Base-by-base conservation (phyloP, 2,888 invertebrate species). In the Chrysolina haemoptera region DNA sequence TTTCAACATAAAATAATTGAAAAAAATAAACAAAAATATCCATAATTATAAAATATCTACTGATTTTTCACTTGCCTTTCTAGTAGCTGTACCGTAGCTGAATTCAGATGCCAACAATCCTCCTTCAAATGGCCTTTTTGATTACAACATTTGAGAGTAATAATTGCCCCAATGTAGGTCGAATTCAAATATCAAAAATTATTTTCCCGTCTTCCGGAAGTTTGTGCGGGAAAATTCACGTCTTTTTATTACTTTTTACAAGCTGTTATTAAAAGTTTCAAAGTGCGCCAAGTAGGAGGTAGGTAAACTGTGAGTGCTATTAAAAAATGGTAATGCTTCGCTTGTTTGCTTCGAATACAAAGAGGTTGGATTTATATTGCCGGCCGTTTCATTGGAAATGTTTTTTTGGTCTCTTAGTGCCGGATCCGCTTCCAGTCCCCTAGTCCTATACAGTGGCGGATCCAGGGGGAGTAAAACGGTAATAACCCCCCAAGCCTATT, bases 251-350 rank as follows among this genome's bases (percentile, higher is more conserved):
- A 48, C 40, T 46, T 48, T 40, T 46, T 46, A 8, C 27, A 8
- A 1, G 18, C 22, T 48, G n/a, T 48, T 46, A 65, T 65, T 22
- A 40, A 18, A 46, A 53, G 53, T 53, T 53, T 53, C 53, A 12
- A 53, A 18, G 53, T 53, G 12, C 53, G 20, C 20, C 53, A 20
- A 53, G 53, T 53, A 12, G 53, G 18, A 53, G 53, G 18, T 43
- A 20, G 20, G 46, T 20, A 14, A 46, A 12, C n/a, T 46, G 43
- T 18, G 64, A 43, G 46, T 20, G 64, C 64, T 12, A 65, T 65
- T 65, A 65, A 65, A 65, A 65, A 65, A 65, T 65, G 43, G 20
- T 65, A 65, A 65, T 65, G 20, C 48, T 14, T 9, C 43, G 16
- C 40, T 46, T 43, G 46, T 46, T 22, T 6, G 64, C 40, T 22